phyloP scores from a whole-genome alignment of 1,140 invertebrate species.

The Ylistrum balloti region DNA sequence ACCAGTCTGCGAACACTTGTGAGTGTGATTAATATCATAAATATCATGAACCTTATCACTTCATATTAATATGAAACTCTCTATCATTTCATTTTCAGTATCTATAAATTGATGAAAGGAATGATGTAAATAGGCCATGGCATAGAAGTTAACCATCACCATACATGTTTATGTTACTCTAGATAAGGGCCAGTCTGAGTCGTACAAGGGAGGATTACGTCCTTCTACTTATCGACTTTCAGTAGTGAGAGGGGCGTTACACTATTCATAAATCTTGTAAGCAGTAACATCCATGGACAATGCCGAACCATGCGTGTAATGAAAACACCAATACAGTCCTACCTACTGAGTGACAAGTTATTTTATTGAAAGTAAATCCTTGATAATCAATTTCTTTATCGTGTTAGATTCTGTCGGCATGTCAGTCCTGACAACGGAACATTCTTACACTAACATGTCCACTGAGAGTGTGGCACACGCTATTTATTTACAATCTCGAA shows the following conservation, averaged over 20 bases:
- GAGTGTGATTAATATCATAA: no score
- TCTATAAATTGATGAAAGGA: neutral
- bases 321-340: neutral
- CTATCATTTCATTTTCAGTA: neutral
- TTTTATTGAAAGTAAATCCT: conserved; percentile 25
- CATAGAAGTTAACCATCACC: neutral
- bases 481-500: neutral
- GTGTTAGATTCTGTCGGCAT: neutral
- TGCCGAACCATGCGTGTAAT: neutral
- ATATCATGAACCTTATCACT: no score
- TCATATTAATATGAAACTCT: no score
- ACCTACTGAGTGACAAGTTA: conserved; percentile 26
- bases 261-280: neutral
- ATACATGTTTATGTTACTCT: neutral
- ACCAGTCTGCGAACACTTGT: no score
- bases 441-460: neutral
- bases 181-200: neutral
- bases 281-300: neutral
- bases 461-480: neutral
- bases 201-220: neutral
- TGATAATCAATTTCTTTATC: conserved; percentile 36
- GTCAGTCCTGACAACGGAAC: neutral
- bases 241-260: neutral
- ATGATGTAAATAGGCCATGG: neutral
- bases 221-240: neutral